Percentiles rank a stretch among this genome's conserved stretches.
Conservation (phyloP, 2,888 invertebrate species). For the Drosophila ustulata region DNA sequence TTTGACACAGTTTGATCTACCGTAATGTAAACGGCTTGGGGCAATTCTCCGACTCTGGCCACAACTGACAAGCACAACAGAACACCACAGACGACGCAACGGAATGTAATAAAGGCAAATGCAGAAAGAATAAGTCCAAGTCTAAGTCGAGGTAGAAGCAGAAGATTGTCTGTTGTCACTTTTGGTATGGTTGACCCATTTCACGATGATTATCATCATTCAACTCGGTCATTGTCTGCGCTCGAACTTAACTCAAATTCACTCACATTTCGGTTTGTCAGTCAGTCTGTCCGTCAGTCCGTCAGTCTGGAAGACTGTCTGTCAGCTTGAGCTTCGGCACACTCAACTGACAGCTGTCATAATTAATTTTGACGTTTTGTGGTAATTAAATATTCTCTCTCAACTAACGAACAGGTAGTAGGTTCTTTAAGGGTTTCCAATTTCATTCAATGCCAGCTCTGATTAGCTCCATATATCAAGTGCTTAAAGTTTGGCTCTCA, state of each 20-base stretch:
- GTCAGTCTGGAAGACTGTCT: conserved; percentile 33
- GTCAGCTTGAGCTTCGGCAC: conserved; percentile 64
- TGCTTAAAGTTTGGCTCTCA: conserved; percentile 31
- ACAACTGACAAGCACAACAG: background rate
- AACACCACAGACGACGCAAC: conserved; percentile 20
- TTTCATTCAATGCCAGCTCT: conserved; percentile 66
- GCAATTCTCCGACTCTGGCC: background rate
- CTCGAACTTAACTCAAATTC: conserved; percentile 24
- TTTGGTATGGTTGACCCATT: conserved; percentile 76
- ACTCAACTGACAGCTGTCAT: conserved; percentile 85
- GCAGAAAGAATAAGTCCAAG: conserved; percentile 12
- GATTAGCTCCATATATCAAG: conserved; percentile 58
- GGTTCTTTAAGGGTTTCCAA: conserved; percentile 62
- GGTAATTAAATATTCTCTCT: conserved; percentile 83
- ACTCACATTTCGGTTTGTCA: conserved; percentile 34
- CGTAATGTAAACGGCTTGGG: conserved; percentile 50
- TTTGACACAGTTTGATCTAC: conserved; percentile 54
- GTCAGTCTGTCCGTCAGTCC: conserved; percentile 27
- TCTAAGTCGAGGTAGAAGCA: conserved; percentile 6
- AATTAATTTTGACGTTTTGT: conserved; percentile 85
- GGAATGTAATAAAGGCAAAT: conserved; percentile 20
- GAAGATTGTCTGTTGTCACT: conserved; percentile 59
- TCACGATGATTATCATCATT: conserved; percentile 65
- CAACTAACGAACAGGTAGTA: conserved; percentile 31
- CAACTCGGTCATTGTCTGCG: conserved; percentile 58